Evolutionary conservation across 2,888 invertebrate genomes (phyloP).

Genomic region (Athalia cordata): DNA sequence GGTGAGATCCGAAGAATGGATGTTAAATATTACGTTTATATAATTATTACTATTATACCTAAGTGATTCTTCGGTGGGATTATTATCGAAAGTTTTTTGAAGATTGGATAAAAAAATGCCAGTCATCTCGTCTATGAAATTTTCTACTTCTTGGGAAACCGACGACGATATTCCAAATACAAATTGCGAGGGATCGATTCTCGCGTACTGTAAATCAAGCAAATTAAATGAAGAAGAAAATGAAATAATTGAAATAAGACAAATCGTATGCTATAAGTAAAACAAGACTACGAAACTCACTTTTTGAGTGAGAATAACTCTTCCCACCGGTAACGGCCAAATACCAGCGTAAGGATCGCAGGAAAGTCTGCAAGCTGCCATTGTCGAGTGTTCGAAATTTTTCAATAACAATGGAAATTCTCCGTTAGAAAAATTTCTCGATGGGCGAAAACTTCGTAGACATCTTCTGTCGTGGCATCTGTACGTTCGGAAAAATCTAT

Average conservation of each 20-base stretch:
- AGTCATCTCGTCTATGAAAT: conserved; percentile 1
- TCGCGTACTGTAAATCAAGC: conserved; percentile 48
- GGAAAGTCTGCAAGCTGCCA: conserved; percentile 61
- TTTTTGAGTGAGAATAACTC: conserved; percentile 51
- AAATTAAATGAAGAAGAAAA: not conserved
- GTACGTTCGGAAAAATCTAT: conserved; percentile 59
- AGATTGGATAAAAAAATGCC: not conserved
- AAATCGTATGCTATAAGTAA: not conserved
- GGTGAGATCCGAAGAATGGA: conserved; percentile 74
- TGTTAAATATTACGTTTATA: conserved; percentile 68
- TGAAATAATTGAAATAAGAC: conserved; percentile 3
- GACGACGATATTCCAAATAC: conserved; percentile 41
- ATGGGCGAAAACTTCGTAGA: conserved; percentile 51
- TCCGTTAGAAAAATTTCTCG: conserved; percentile 47
- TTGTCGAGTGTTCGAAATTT: conserved; percentile 55
- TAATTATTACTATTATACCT: no score
- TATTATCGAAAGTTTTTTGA: not conserved
- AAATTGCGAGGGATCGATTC: conserved; percentile 51
- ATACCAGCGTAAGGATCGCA: conserved; percentile 59
- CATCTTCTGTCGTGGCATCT: conserved; percentile 58
- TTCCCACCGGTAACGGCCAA: conserved; percentile 63
- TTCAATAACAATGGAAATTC: not conserved
- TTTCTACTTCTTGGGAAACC: conserved; percentile 28
- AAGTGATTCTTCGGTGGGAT: not conserved
- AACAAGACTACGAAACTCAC: conserved; percentile 53